phyloP scores from a whole-genome alignment of 2,113 vertebrate species.

The Morone chrysops region DNA sequence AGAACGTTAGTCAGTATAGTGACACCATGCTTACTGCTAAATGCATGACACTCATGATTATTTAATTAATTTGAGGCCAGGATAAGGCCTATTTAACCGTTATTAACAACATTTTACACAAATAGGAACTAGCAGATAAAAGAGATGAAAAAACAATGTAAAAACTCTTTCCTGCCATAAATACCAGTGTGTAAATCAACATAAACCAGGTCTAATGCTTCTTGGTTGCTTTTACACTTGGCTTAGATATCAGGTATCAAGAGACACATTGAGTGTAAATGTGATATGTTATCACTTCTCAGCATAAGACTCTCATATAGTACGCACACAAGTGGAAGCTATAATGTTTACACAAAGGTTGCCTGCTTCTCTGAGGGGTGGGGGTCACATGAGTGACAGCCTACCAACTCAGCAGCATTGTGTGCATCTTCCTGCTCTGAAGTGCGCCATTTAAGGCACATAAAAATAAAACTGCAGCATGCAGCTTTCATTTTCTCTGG shows the following conservation, averaged over 20 bases:
- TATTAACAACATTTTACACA: too few species aligned
- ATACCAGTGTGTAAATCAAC: neutral
- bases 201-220: neutral
- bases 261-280: neutral
- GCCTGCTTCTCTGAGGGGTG: neutral
- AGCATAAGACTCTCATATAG: neutral
- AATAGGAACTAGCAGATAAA: too few species aligned
- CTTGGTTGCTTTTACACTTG: neutral
- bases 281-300: neutral
- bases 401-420: slow-evolving; percentile 2
- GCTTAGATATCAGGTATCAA: neutral
- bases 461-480: slow-evolving; percentile 31
- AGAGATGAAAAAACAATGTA: too few species aligned
- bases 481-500: slow-evolving; percentile 33
- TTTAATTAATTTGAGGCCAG: too few species aligned
- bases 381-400: slow-evolving; percentile 4
- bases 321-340: neutral
- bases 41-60: too few species aligned
- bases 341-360: neutral
- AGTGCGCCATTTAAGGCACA: slow-evolving; percentile 19
- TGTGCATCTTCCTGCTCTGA: slow-evolving; percentile 16
- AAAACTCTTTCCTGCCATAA: too few species aligned
- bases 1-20: too few species aligned
- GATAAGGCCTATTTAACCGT: too few species aligned
- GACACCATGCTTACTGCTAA: too few species aligned